Evolutionary conservation across 2,888 invertebrate species (phyloP).

Genomic region (Agelastica alni): DNA sequence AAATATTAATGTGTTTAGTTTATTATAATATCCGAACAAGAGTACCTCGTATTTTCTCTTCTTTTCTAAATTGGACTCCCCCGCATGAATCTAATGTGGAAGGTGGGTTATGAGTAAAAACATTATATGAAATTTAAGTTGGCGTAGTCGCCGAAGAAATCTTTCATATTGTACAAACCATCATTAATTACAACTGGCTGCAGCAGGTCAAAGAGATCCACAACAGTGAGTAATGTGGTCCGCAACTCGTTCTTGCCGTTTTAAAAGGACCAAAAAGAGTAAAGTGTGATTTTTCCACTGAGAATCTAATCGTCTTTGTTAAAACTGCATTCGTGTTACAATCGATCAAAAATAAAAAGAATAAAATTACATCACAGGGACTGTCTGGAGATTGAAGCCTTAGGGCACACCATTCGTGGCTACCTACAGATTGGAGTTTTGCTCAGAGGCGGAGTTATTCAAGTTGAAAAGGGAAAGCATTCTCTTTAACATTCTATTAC

Average conservation of each 20-base stretch:
- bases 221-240: not conserved
- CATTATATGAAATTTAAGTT: conserved; percentile 3
- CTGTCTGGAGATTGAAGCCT: conserved; percentile 16
- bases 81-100: conserved; percentile 1
- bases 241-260: not conserved
- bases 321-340: conserved; percentile 4
- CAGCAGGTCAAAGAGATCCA: conserved; percentile 1
- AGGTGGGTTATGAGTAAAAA: conserved; percentile 1
- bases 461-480: not conserved
- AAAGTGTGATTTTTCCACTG: not conserved
- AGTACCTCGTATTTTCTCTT: not conserved
- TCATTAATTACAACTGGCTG: not conserved
- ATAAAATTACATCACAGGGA: conserved; percentile 12
- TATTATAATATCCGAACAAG: not conserved
- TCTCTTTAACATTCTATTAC: too few species aligned
- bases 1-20: too few species aligned
- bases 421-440: conserved; percentile 4
- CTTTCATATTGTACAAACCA: conserved; percentile 1
- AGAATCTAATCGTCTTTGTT: conserved; percentile 8
- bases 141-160: not conserved
- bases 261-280: not conserved
- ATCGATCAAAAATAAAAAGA: conserved; percentile 2
- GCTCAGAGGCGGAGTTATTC: not conserved
- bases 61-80: not conserved
- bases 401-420: conserved; percentile 4